phyloP scores from a whole-genome alignment of 1,140 invertebrate genomes.

The Homalodisca vitripennis region DNA sequence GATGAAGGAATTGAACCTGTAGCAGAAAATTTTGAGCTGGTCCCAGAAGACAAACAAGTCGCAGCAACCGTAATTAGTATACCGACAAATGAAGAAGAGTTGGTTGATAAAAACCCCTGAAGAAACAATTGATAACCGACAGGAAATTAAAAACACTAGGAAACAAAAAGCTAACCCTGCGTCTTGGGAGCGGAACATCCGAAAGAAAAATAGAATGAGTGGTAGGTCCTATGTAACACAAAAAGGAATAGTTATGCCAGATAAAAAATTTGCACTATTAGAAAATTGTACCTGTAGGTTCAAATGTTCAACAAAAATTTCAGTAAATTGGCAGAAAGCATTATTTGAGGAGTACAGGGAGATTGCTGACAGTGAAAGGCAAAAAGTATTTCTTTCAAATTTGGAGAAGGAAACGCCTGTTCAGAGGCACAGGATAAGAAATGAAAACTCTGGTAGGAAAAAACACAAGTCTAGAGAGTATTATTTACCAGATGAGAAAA shows the following conservation, averaged over 20 bases:
- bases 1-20: too few species aligned
- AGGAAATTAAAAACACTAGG: slow-evolving; percentile 26
- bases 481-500: slow-evolving; percentile 4
- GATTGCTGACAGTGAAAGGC: slow-evolving; percentile 13
- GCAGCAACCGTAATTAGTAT: neutral
- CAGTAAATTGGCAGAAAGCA: slow-evolving; percentile 10
- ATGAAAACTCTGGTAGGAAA: neutral
- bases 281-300: slow-evolving; percentile 29
- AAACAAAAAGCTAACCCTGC: slow-evolving; percentile 27
- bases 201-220: slow-evolving; percentile 23
- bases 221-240: slow-evolving; percentile 21
- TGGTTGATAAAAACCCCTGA: neutral
- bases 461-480: slow-evolving; percentile 27
- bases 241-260: slow-evolving; percentile 22
- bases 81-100: neutral
- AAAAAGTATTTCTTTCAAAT: slow-evolving; percentile 28
- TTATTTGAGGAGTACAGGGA: slow-evolving; percentile 27
- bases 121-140: neutral
- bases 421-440: slow-evolving; percentile 13
- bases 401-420: slow-evolving; percentile 20
- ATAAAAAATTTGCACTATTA: slow-evolving; percentile 23
- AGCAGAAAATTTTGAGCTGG: too few species aligned
- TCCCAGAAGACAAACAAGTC: too few species aligned
- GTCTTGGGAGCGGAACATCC: slow-evolving; percentile 23
- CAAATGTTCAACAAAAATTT: slow-evolving; percentile 19